Base-by-base conservation (phyloP, 2,888 invertebrate species). In the Archips crataeganus region DNA sequence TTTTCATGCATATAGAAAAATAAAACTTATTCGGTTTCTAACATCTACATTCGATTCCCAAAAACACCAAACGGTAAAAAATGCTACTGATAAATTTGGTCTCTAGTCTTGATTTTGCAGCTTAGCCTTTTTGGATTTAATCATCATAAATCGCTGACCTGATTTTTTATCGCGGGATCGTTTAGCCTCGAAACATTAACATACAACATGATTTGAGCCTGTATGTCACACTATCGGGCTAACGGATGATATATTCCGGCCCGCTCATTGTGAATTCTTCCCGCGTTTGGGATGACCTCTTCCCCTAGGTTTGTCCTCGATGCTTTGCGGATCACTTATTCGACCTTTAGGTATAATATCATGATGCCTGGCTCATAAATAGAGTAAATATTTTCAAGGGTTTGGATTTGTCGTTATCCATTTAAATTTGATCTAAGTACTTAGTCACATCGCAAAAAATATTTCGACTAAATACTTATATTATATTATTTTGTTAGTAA, bases 231-330 rank as follows among this genome's bases (percentile, higher is more conserved):
- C 63, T 65, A 74, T 75, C 74, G 57, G 64, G 79, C 80, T 77
- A 79, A 78, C 77, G 84, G 80, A 84, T 87, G 86, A 86, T 85
- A 85, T 85, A 86, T 82, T 80, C 81, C 80, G 82, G 79, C 78
- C 79, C 79, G 78, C 82, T 85, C 86, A 87, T 89, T 87, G 84
- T 79, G 82, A 82, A 89, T 89, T 89, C 89, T 81, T 82, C 82
- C 76, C 84, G 86, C 87, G 86, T 82, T 76, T 80, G 77, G 75
- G 79, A 81, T 85, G 88, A 88, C 88, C 90, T 85, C 85, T 82
- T 83, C 82, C 83, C 77, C 74, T 76, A 79, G 82, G 82, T 84
- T 86, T 86, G 87, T 86, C 86, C 86, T 85, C 84, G 77, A 81
- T 79, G 83, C 82, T 85, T 86, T 79, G 78, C 79, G 80, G 85